These are phyloP conservation scores for Leptoteleia sp. DNA, from an alignment of 1,140 invertebrate genomes.

Conservation along the genomic window DNA sequence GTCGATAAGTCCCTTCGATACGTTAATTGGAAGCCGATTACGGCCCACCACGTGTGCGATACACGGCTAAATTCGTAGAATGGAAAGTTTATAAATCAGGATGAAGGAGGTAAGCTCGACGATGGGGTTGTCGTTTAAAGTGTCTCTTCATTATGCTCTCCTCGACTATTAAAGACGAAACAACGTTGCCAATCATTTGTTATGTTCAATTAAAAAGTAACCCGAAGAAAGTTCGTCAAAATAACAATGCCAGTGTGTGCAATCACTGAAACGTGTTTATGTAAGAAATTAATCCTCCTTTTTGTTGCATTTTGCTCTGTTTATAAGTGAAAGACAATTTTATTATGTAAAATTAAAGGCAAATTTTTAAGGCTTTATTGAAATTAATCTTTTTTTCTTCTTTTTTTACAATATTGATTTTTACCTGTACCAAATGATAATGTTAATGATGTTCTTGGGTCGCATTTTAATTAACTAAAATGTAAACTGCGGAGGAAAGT, in stretches of 20 bases:
- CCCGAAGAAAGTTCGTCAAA: constrained; percentile 23
- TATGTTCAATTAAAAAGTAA: constrained; percentile 44
- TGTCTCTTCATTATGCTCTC: constrained; percentile 27
- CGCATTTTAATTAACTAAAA: too few relatives aligned
- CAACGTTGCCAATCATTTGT: constrained; percentile 31
- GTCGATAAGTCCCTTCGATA: constrained; percentile 62
- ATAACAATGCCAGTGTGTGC: not conserved
- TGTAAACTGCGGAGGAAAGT: too few relatives aligned
- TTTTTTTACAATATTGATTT: too few relatives aligned
- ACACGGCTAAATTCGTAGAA: constrained; percentile 32
- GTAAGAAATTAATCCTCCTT: constrained; percentile 1
- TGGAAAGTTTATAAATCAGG: constrained; percentile 59
- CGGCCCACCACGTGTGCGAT: constrained; percentile 28
- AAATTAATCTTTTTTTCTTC: too few relatives aligned
- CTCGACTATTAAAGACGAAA: constrained; percentile 23
- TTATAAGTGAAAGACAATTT: not conserved
- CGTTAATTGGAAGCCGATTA: constrained; percentile 64
- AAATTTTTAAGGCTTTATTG: too few relatives aligned
- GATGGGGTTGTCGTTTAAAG: not conserved
- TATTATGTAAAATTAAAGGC: too few relatives aligned
- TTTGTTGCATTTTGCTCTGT: not conserved
- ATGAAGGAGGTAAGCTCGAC: constrained; percentile 41
- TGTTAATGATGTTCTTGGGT: too few relatives aligned
- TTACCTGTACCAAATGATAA: too few relatives aligned
- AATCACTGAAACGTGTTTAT: not conserved